phyloP scores from a whole-genome alignment of 2,113 vertebrate species.

The Parus major region DNA sequence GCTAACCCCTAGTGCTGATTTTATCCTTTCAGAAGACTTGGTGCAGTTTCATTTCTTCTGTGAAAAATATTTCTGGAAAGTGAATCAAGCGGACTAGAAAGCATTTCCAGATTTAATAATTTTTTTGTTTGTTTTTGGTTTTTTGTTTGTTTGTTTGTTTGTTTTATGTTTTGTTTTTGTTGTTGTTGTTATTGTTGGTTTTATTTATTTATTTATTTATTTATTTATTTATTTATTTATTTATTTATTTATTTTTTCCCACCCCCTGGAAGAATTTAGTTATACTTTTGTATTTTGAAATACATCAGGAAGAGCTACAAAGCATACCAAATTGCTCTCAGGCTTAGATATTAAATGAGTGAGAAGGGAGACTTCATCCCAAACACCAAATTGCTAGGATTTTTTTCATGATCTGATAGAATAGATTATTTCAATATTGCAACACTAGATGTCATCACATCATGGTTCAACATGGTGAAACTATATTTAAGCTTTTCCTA shows the following conservation, averaged over 20 bases:
- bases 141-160: neutral
- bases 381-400: neutral
- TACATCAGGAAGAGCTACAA: neutral
- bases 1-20: rapidly evolving
- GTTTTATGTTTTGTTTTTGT: too few species aligned
- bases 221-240: too few species aligned
- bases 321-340: neutral
- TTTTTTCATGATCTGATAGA: neutral
- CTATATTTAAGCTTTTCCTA: neutral
- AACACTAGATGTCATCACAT: conserved; percentile 71
- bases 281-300: neutral
- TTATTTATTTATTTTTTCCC: too few species aligned
- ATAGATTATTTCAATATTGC: conserved; percentile 32
- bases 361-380: neutral
- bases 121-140: rapidly evolving
- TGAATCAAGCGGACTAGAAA: neutral
- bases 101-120: neutral
- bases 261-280: neutral
- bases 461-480: conserved; percentile 42
- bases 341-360: neutral
- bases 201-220: too few species aligned
- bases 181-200: too few species aligned
- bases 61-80: neutral
- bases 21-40: neutral
- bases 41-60: neutral